phyloP scores from a whole-genome alignment of 2,797 vertebrate species.

The Fratercula arctica region DNA sequence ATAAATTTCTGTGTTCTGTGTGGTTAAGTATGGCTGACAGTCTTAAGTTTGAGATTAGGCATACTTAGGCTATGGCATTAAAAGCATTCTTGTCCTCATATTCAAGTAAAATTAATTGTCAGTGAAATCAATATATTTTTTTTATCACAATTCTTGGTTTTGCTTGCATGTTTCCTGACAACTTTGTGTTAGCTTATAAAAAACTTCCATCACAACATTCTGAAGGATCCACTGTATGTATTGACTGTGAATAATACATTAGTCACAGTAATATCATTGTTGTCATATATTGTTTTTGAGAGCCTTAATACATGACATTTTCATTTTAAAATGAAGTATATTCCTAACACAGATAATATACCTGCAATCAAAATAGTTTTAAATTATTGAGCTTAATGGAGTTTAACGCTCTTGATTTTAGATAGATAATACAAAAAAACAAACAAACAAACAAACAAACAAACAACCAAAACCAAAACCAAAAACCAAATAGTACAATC shows the following conservation, averaged over 20 bases:
- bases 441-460: no score
- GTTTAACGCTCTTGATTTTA: neutral
- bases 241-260: neutral
- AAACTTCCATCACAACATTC: neutral
- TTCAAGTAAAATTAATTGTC: neutral
- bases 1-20: neutral
- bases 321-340: neutral
- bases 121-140: neutral
- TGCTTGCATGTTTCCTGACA: neutral
- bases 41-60: neutral
- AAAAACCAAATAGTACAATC: neutral
- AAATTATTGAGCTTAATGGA: conserved; percentile 15
- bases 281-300: neutral
- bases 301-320: neutral
- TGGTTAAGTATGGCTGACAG: neutral
- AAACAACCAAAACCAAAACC: no score
- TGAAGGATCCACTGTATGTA: neutral
- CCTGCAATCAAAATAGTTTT: neutral
- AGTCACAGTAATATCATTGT: neutral
- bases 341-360: neutral
- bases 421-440: neutral
- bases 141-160: neutral
- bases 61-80: neutral
- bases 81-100: neutral
- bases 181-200: neutral